Conservation (phyloP, 1,140 invertebrate species). For the Drosophila lacertosa region DNA sequence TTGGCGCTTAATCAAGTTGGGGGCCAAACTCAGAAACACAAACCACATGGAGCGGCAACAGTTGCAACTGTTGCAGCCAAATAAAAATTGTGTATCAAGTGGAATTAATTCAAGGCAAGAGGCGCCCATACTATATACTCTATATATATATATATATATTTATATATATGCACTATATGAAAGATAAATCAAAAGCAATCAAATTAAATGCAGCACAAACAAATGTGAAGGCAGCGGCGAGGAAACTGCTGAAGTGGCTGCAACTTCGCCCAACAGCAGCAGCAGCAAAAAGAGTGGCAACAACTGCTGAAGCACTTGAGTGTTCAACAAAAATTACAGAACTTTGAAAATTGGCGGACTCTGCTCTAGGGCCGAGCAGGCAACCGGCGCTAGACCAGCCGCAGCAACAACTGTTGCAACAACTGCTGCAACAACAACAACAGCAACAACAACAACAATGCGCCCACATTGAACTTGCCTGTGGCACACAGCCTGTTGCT, state of each 20-base stretch:
- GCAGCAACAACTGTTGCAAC: conserved; percentile 24
- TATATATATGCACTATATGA: conserved; percentile 10
- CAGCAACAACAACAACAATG: conserved; percentile 10
- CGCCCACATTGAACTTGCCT: conserved; percentile 40
- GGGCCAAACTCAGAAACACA: conserved; percentile 43
- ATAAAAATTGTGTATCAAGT: conserved; percentile 71
- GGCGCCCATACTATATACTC: conserved; percentile 54
- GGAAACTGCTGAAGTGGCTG: conserved; percentile 39
- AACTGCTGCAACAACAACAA: conserved; percentile 12
- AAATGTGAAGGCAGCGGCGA: conserved; percentile 32
- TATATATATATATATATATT: conserved; percentile 15
- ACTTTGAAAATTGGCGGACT: conserved; percentile 72
- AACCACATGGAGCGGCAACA: conserved; percentile 44
- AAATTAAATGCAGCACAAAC: conserved; percentile 78
- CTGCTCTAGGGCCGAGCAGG: conserved; percentile 36
- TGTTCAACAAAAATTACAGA: conserved; percentile 46
- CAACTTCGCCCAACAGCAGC: conserved; percentile 24
- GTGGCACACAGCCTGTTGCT: conserved; percentile 71
- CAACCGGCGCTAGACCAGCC: conserved; percentile 54
- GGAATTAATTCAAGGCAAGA: conserved; percentile 62
- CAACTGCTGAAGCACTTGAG: conserved; percentile 71
- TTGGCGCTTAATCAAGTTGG: conserved; percentile 77
- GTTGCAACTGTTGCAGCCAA: conserved; percentile 33
- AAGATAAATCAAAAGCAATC: conserved; percentile 81
- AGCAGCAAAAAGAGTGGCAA: conserved; percentile 52